Base-by-base conservation (phyloP, 2,113 vertebrate species). In the Etheostoma cragini region DNA sequence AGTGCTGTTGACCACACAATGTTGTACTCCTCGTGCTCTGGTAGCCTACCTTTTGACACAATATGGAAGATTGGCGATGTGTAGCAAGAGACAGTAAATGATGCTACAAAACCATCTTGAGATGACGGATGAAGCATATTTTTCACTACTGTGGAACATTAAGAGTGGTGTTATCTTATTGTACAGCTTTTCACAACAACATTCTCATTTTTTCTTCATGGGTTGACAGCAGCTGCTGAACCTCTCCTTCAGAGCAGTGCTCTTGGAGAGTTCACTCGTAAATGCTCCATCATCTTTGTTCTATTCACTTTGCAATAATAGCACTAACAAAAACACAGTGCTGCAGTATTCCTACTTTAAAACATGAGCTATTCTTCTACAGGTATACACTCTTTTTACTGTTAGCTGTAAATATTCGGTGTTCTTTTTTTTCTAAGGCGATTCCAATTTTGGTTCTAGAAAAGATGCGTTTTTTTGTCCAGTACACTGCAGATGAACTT, bases 181-280 rank as follows among this genome's bases (percentile, higher is more conserved):
- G 60, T 88, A 77, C 42, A 87, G 71, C 53, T 85, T 22, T 62
- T 72, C 76, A 81, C 83, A 85, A 45, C 47, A 11, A 50, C 68
- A 58, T 53, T 35, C 76, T 56, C 24, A 54, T 63, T 52, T 56
- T 81, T 80, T 67, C 67, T 80, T 52, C 64, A 16, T 70, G 0
- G 8, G 35, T 42, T 35, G 60, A 78, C 63, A 71, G 19, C 74
- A 84, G 73, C 63, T 77, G 69, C 66, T 74, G 66, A 78, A 54
- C 21, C 61, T 73, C 86, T 90, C 87, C 74, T 64, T 72, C 10
- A 70, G 93, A 94, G 93, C 93, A 90, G 92, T 87, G 92, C 93
- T 92, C 93, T 77, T 69, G 76, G 89, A 88, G 92, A 88, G 76
- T 21, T 65, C 74, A 78, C 52, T 30, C 69, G 24, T 76, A 83